Evolutionary conservation across 2,797 vertebrate species (phyloP).

Genomic region (Tapera naevia): DNA sequence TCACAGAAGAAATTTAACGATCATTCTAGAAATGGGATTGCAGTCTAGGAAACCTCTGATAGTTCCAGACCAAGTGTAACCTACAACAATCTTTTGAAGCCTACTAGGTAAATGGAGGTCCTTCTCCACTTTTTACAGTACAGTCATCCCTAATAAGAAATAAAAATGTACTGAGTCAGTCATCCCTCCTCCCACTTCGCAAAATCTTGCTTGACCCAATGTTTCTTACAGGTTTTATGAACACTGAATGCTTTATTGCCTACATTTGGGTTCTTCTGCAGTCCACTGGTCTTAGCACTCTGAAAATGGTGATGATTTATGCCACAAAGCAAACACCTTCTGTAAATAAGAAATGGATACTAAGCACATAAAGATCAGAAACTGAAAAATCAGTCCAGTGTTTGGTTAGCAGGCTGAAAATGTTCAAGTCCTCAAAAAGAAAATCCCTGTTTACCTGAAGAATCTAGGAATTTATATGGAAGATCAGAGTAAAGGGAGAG

Average conservation of each 20-base stretch:
- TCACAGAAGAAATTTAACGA: not conserved
- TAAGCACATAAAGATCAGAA: not conserved
- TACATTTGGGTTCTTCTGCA: not conserved
- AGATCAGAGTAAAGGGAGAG: not conserved
- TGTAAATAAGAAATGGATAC: not conserved
- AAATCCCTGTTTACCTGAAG: not conserved
- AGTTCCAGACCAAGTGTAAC: not conserved
- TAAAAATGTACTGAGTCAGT: not conserved
- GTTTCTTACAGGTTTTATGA: not conserved
- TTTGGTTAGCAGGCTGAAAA: not conserved
- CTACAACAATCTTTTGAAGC: not conserved
- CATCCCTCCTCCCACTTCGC: not conserved
- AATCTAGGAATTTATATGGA: not conserved
- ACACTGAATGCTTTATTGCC: not conserved
- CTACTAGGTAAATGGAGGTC: not conserved
- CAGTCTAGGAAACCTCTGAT: not conserved
- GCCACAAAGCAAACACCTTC: not conserved
- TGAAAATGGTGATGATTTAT: not conserved
- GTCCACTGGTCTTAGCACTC: not conserved
- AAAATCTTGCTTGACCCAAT: not conserved
- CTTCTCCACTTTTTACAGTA: not conserved
- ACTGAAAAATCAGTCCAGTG: not conserved
- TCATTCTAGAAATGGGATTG: not conserved
- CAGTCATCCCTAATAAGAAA: not conserved
- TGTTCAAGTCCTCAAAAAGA: not conserved